Percentiles rank a stretch among this genome's conserved stretches.
phyloP scores from a whole-genome alignment of 1,140 invertebrate species.

The Drosophila aff. region DNA sequence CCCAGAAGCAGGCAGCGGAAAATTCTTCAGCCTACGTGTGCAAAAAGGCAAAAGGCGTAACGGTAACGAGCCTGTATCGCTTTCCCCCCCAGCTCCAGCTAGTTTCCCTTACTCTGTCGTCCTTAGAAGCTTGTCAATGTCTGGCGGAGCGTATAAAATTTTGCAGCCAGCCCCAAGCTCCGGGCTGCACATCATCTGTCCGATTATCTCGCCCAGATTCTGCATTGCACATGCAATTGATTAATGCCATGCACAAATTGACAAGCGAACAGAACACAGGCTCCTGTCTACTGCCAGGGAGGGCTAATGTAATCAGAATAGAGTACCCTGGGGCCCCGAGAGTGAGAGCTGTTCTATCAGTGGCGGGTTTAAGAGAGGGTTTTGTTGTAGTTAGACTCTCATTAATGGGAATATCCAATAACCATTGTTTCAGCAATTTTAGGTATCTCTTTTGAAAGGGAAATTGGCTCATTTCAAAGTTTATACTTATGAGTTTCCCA shows the following conservation, averaged over 20 bases:
- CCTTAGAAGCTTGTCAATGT: conserved; percentile 30
- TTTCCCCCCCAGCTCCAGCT: background rate
- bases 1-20: conserved; percentile 45
- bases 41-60: conserved; percentile 48
- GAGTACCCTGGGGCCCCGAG: background rate
- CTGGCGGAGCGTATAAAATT: conserved; percentile 37
- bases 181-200: conserved; percentile 32
- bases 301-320: conserved; percentile 12
- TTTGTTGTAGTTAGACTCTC: background rate
- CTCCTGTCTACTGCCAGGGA: conserved; percentile 2
- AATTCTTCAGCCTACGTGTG: conserved; percentile 44
- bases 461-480: background rate
- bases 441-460: background rate
- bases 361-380: background rate
- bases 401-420: background rate
- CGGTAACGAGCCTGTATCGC: conserved; percentile 44
- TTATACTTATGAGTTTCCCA: background rate
- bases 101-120: background rate
- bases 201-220: conserved; percentile 49
- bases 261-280: conserved; percentile 27
- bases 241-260: conserved; percentile 50
- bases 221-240: conserved; percentile 44
- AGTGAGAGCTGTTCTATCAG: background rate
- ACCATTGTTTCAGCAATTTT: background rate
- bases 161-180: background rate